Evolutionary conservation across 2,113 vertebrate genomes (phyloP).

Genomic region (Choloepus hoffmanni): DNA sequence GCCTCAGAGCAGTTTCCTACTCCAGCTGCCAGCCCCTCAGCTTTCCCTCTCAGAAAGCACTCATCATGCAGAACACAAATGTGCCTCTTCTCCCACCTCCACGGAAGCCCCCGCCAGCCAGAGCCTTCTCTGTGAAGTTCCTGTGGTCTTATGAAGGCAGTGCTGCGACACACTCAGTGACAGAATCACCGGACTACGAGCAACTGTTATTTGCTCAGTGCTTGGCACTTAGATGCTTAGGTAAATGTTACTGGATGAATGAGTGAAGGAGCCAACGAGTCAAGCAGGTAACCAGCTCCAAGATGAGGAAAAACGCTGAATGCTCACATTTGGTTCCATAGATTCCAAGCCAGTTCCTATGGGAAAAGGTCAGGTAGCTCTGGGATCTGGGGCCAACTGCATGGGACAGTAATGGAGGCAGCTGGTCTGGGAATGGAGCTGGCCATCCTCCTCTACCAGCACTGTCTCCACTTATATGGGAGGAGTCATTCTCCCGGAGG

Average conservation of each 20-base stretch:
- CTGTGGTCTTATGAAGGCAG: not conserved
- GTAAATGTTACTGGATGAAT: not conserved
- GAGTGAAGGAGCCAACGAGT: rapidly evolving
- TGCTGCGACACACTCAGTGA: too few species aligned
- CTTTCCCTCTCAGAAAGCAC: not conserved
- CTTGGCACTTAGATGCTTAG: not conserved
- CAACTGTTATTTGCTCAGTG: not conserved
- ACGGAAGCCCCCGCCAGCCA: not conserved
- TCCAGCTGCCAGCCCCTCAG: not conserved
- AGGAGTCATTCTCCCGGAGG: not conserved
- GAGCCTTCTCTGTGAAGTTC: not conserved
- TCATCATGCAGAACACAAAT: rapidly evolving
- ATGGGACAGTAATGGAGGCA: not conserved
- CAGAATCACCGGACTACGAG: not conserved
- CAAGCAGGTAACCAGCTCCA: not conserved
- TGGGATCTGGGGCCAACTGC: not conserved
- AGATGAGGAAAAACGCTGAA: not conserved
- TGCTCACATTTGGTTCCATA: not conserved
- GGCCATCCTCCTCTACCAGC: rapidly evolving
- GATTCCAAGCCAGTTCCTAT: not conserved
- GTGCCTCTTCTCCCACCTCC: not conserved
- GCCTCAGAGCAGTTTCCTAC: not conserved
- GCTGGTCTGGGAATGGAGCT: not conserved
- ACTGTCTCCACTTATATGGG: rapidly evolving
- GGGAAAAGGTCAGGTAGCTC: not conserved